These are phyloP conservation scores for Eupsilia transversa DNA, from an alignment of 2,888 invertebrate species.

Conservation along the genomic window DNA sequence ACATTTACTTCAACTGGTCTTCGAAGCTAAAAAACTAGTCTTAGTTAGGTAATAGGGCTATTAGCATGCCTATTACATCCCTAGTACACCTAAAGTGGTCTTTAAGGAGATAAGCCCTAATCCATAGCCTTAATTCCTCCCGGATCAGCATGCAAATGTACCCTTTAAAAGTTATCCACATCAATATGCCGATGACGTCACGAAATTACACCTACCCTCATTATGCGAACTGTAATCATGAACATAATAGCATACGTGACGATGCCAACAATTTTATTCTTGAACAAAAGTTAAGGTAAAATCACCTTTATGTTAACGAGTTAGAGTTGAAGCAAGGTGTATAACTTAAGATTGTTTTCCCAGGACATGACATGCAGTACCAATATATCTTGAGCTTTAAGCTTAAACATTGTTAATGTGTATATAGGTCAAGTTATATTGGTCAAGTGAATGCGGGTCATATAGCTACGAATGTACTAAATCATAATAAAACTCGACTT, in stretches of 20 bases:
- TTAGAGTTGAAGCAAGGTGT: constrained; percentile 50
- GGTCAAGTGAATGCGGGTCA: constrained; percentile 61
- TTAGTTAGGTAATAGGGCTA: not conserved
- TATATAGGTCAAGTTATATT: constrained; percentile 60
- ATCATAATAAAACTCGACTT: constrained; percentile 76
- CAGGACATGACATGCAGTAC: constrained; percentile 68
- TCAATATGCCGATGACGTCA: constrained; percentile 77
- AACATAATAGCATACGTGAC: constrained; percentile 76
- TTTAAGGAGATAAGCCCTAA: constrained; percentile 51
- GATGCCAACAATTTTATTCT: constrained; percentile 65
- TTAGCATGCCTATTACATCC: constrained; percentile 25
- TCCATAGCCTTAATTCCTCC: constrained; percentile 38
- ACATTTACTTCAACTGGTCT: not conserved
- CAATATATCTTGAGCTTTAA: constrained; percentile 62
- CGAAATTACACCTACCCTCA: constrained; percentile 76
- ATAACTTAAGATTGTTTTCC: constrained; percentile 61
- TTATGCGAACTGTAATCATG: constrained; percentile 76
- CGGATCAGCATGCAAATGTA: constrained; percentile 52
- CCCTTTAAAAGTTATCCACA: constrained; percentile 62
- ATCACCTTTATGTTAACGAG: constrained; percentile 58
- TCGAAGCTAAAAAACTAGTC: not conserved
- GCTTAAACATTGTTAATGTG: constrained; percentile 30
- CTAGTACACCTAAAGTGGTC: constrained; percentile 20
- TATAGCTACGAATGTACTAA: constrained; percentile 70
- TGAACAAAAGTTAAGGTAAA: constrained; percentile 61